Percentiles rank a stretch among this genome's conserved stretches.
Conservation (phyloP, 1,140 invertebrate genomes). For the Meloidogyne hapla region DNA sequence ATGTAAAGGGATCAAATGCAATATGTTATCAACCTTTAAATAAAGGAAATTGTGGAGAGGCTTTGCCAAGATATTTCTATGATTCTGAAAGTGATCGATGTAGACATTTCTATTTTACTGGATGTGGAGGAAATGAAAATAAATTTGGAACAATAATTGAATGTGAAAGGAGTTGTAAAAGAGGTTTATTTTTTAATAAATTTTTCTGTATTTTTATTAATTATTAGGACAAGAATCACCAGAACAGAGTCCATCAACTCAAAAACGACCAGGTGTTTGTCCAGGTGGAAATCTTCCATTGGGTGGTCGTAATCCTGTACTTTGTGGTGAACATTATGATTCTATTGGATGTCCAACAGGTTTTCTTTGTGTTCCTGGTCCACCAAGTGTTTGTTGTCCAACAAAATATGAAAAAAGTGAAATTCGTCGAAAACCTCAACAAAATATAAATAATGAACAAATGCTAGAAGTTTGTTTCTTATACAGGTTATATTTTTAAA, state of each 20-base stretch:
- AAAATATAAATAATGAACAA: background rate
- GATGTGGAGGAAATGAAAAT: conserved; percentile 61
- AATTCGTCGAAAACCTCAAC: conserved; percentile 48
- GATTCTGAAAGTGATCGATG: conserved; percentile 55
- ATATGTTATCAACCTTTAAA: conserved; percentile 51
- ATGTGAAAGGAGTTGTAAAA: conserved; percentile 76
- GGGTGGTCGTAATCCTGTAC: conserved; percentile 57
- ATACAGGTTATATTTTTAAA: background rate
- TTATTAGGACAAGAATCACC: conserved; percentile 23
- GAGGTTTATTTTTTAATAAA: conserved; percentile 7
- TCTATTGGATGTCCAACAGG: conserved; percentile 62
- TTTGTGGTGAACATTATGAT: conserved; percentile 62
- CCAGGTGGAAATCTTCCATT: conserved; percentile 53
- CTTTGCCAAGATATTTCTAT: conserved; percentile 60
- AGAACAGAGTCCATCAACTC: conserved; percentile 46
- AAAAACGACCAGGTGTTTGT: conserved; percentile 41
- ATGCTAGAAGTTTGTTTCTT: background rate
- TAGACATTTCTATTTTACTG: conserved; percentile 60
- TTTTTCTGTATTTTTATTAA: background rate
- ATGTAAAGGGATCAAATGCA: conserved; percentile 34
- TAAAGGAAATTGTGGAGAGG: conserved; percentile 50
- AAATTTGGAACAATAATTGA: conserved; percentile 70
- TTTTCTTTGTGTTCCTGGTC: conserved; percentile 57
- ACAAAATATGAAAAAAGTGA: conserved; percentile 32
- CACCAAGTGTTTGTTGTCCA: conserved; percentile 62